Evolutionary conservation across 2,888 invertebrate genomes (phyloP).

Genomic region (Stenoptilia bipunctidactyla): DNA sequence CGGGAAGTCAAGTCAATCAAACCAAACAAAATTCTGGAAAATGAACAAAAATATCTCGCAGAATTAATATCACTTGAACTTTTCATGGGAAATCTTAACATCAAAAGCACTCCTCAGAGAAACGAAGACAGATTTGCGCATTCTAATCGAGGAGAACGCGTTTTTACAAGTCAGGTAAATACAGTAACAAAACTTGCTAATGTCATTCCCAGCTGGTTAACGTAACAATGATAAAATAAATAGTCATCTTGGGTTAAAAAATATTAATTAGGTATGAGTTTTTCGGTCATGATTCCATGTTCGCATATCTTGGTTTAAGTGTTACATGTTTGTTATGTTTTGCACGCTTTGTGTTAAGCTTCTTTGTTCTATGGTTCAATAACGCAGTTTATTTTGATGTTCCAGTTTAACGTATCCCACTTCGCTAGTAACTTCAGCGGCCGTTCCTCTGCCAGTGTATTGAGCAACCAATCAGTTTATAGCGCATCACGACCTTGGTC

Average conservation of each 20-base stretch:
- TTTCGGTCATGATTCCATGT: constrained; percentile 9
- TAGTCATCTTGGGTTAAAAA: not conserved
- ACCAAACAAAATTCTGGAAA: not conserved
- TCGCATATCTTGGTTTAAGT: constrained; percentile 9
- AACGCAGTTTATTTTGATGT: constrained; percentile 1
- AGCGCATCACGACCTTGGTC: constrained; percentile 77
- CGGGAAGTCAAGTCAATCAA: too few relatives aligned
- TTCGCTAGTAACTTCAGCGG: constrained; percentile 73
- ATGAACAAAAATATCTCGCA: not conserved
- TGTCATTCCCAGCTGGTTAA: constrained; percentile 59
- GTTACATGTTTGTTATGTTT: constrained; percentile 15
- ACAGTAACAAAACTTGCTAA: constrained; percentile 60
- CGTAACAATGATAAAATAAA: constrained; percentile 33
- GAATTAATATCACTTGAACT: constrained; percentile 19
- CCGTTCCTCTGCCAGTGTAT: constrained; percentile 70
- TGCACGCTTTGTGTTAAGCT: constrained; percentile 25
- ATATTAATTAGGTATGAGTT: not conserved
- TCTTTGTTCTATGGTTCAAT: constrained; percentile 16
- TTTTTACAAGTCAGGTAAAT: constrained; percentile 61
- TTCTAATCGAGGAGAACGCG: constrained; percentile 46
- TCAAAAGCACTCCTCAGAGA: constrained; percentile 33
- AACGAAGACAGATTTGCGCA: constrained; percentile 37
- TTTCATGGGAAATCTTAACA: constrained; percentile 64
- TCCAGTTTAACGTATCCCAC: constrained; percentile 69
- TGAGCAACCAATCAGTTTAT: constrained; percentile 72